Conservation (phyloP, 1,140 invertebrate genomes). For the Microplitis demolitor region DNA sequence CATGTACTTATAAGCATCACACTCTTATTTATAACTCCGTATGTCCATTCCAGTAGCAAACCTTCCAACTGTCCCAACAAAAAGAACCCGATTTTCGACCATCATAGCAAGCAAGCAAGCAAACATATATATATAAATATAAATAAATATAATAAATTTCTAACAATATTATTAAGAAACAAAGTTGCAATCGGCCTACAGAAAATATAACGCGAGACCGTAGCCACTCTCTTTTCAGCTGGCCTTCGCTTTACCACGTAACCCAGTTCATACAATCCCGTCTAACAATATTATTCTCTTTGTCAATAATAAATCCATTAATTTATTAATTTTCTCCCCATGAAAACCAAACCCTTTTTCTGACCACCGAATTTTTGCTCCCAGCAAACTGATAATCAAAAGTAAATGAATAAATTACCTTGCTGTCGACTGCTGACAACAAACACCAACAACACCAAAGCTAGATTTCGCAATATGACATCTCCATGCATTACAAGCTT, state of each 20-base stretch:
- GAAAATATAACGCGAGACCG: background rate
- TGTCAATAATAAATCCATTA: background rate
- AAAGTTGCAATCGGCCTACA: constrained; percentile 14
- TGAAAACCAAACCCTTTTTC: too few species aligned
- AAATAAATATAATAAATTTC: background rate
- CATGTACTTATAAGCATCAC: background rate
- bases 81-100: too few species aligned
- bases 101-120: too few species aligned
- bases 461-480: too few species aligned
- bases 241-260: constrained; percentile 38
- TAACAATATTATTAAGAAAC: constrained; percentile 24
- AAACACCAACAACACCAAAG: background rate
- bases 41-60: background rate
- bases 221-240: constrained; percentile 45
- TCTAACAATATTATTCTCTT: background rate
- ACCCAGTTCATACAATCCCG: constrained; percentile 29
- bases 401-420: too few species aligned
- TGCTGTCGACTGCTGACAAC: background rate
- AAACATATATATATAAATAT: too few species aligned
- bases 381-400: too few species aligned
- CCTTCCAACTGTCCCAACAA: too few species aligned
- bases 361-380: too few species aligned
- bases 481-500: too few species aligned
- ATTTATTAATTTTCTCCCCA: background rate
- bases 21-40: background rate